These are phyloP conservation scores for Labeo catla DNA, from an alignment of 2,113 vertebrate genomes.

Conservation along the genomic window DNA sequence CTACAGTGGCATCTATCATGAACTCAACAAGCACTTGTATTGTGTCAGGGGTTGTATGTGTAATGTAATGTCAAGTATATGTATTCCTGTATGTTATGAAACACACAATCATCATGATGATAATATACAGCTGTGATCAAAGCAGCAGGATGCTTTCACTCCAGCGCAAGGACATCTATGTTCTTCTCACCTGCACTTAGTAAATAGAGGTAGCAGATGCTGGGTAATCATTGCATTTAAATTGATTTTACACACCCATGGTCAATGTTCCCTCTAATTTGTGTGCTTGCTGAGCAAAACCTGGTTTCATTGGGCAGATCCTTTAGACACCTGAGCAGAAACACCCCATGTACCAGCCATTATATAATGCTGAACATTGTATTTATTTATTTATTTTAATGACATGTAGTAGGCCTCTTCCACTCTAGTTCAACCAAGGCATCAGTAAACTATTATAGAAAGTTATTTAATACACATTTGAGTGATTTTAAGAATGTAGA, in stretches of 20 bases:
- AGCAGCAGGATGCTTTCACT: not conserved
- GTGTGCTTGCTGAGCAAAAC: not conserved
- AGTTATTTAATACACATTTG: not conserved
- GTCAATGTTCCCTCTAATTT: not conserved
- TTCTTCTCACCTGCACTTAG: not conserved
- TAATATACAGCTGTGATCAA: conserved; percentile 7
- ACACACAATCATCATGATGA: not conserved
- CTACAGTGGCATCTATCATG: not conserved
- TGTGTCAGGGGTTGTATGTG: not conserved
- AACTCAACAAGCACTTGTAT: not conserved
- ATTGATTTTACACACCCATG: conserved; percentile 4
- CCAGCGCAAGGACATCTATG: not conserved
- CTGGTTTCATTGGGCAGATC: too few relatives aligned
- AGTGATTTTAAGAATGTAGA: not conserved
- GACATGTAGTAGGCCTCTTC: not conserved
- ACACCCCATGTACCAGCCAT: not conserved
- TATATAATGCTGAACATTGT: not conserved
- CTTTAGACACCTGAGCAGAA: not conserved
- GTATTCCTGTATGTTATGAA: not conserved
- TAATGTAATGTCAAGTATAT: not conserved
- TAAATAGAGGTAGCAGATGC: not conserved
- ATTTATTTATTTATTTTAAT: not conserved
- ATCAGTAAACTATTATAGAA: not conserved
- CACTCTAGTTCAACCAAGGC: not conserved
- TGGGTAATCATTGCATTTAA: not conserved